These are phyloP conservation scores for Anticlea derivata DNA, from an alignment of 2,888 invertebrate genomes.

Conservation along the genomic window DNA sequence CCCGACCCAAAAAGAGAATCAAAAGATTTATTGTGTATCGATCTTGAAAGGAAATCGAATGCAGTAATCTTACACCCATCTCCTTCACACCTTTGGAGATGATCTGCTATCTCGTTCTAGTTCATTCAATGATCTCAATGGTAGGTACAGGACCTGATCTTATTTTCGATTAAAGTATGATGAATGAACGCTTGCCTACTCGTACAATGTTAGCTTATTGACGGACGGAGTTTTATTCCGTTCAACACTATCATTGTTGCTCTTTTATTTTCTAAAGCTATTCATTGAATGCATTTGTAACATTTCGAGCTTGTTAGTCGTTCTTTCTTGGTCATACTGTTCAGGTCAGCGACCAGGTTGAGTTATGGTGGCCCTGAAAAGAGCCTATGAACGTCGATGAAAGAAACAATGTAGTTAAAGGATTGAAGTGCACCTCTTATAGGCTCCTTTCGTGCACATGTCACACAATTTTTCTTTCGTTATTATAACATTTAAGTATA, in stretches of 20 bases:
- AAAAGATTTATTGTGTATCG: constrained; percentile 73
- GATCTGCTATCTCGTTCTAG: constrained; percentile 43
- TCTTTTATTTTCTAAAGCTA: constrained; percentile 21
- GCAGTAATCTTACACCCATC: constrained; percentile 50
- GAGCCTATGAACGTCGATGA: too few relatives aligned
- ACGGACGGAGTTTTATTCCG: constrained; percentile 52
- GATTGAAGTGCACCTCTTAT: too few relatives aligned
- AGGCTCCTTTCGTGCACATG: too few relatives aligned
- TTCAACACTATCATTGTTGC: constrained; percentile 43
- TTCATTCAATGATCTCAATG: constrained; percentile 62
- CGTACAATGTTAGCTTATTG: constrained; percentile 49
- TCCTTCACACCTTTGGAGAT: constrained; percentile 35
- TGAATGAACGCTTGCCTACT: constrained; percentile 68
- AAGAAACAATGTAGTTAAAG: too few relatives aligned
- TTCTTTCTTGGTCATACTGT: too few relatives aligned
- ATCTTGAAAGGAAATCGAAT: constrained; percentile 70
- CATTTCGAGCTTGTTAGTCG: too few relatives aligned
- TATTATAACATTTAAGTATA: constrained; percentile 15
- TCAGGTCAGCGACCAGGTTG: too few relatives aligned
- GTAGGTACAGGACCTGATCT: constrained; percentile 57
- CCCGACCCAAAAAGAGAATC: constrained; percentile 58
- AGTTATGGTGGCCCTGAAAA: too few relatives aligned
- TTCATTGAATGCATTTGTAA: constrained; percentile 3
- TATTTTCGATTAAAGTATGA: constrained; percentile 69
- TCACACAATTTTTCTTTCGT: constrained; percentile 8